Percentiles rank a stretch among this genome's conserved stretches.
Conservation (phyloP, 2,113 vertebrate species). For the Actenoides hombroni region DNA sequence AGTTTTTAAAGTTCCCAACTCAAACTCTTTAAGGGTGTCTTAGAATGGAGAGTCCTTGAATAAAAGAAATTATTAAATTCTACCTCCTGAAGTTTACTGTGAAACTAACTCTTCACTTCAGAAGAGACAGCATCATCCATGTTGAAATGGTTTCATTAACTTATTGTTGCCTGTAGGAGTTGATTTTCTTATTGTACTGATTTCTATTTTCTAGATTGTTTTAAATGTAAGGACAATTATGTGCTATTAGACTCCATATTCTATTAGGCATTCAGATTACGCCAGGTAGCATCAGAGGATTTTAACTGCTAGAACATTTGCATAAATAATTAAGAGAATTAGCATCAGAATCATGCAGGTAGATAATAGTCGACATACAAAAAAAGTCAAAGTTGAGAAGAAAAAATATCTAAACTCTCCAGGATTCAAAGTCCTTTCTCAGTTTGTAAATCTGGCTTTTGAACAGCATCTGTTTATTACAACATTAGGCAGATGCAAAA, state of each 20-base stretch:
- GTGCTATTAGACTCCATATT: constrained; percentile 16
- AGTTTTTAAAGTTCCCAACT: neutral
- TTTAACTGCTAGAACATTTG: constrained; percentile 51
- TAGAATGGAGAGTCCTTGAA: neutral
- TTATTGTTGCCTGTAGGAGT: neutral
- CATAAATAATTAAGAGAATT: constrained; percentile 66
- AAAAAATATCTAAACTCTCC: neutral
- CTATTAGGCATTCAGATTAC: constrained; percentile 34
- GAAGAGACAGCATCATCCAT: neutral
- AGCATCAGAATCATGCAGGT: neutral
- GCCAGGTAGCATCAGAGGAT: constrained; percentile 45
- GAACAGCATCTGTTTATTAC: neutral
- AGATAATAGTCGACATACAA: neutral
- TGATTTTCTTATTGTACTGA: neutral
- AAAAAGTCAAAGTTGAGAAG: neutral
- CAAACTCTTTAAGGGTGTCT: neutral
- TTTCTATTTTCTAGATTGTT: constrained; percentile 25
- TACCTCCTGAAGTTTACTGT: neutral
- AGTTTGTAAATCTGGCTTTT: neutral
- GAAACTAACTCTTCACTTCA: neutral
- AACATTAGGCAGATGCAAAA: neutral
- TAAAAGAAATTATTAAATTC: neutral
- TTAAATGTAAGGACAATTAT: constrained; percentile 39
- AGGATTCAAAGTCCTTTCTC: neutral
- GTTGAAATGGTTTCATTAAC: neutral